These are phyloP conservation scores for Thripadectes ignobilis DNA, from an alignment of 2,797 vertebrate genomes.

Conservation along the genomic window DNA sequence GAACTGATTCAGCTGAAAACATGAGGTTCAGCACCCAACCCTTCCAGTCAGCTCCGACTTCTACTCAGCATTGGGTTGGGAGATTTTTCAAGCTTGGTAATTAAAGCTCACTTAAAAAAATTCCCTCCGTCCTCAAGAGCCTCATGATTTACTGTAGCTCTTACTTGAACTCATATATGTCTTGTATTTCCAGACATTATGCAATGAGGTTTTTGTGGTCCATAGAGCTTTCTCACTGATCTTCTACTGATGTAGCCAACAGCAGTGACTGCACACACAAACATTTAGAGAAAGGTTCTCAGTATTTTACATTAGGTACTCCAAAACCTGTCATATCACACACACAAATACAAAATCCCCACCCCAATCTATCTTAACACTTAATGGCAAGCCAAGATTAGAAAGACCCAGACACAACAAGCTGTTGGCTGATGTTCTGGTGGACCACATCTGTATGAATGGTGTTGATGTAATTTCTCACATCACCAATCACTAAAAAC, in stretches of 20 bases:
- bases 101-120: slow-evolving; percentile 39
- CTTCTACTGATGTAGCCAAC: not conserved
- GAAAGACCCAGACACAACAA: not conserved
- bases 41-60: not conserved
- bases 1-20: not conserved
- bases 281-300: not conserved
- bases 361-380: not conserved
- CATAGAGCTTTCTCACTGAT: slow-evolving; percentile 21
- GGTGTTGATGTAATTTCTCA: fast-evolving
- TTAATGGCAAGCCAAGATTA: not conserved
- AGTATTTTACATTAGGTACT: not conserved
- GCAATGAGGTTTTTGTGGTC: slow-evolving; percentile 67
- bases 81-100: slow-evolving; percentile 8
- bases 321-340: not conserved
- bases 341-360: not conserved
- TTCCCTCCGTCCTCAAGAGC: slow-evolving; percentile 36
- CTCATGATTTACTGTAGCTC: slow-evolving; percentile 48
- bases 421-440: not conserved
- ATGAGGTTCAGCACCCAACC: not conserved
- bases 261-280: not conserved
- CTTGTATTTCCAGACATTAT: slow-evolving; percentile 56
- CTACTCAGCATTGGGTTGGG: not conserved
- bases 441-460: not conserved
- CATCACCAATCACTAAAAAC: not conserved
- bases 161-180: not conserved